Conservation (phyloP, 2,113 vertebrate genomes). For the Otocyon megalotis region DNA sequence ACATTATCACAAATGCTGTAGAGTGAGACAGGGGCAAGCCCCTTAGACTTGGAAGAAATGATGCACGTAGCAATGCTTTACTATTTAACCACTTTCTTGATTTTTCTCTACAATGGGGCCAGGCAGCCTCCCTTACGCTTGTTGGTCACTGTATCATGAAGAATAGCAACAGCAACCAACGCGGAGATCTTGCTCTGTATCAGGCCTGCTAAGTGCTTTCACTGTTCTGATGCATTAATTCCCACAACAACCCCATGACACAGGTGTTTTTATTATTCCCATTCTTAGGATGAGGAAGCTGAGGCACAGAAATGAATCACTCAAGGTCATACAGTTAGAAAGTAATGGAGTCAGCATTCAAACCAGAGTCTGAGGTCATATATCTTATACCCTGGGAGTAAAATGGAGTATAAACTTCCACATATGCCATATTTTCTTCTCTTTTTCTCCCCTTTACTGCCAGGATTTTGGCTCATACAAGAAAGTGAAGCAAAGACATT, state of each 20-base stretch:
- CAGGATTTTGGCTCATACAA: background rate
- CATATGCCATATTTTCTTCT: background rate
- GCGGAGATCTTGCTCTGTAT: background rate
- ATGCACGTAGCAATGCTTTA: background rate
- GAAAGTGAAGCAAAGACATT: background rate
- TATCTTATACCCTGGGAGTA: background rate
- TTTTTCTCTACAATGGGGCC: background rate
- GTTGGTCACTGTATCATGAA: rapidly evolving
- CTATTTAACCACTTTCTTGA: background rate
- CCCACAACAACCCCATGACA: background rate
- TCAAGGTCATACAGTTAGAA: background rate
- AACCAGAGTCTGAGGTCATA: background rate
- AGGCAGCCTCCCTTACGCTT: background rate
- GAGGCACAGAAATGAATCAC: background rate
- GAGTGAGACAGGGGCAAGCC: background rate
- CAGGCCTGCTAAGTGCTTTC: background rate
- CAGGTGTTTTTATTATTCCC: background rate
- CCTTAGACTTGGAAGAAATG: background rate
- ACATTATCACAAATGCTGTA: background rate
- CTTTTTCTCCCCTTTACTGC: background rate
- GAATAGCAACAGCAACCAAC: rapidly evolving
- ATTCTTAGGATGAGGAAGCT: background rate
- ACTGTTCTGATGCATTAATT: background rate
- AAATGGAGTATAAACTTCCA: background rate
- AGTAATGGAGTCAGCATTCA: background rate